Base-by-base conservation (phyloP, 2,888 invertebrate genomes). In the Campopleginae sp. region DNA sequence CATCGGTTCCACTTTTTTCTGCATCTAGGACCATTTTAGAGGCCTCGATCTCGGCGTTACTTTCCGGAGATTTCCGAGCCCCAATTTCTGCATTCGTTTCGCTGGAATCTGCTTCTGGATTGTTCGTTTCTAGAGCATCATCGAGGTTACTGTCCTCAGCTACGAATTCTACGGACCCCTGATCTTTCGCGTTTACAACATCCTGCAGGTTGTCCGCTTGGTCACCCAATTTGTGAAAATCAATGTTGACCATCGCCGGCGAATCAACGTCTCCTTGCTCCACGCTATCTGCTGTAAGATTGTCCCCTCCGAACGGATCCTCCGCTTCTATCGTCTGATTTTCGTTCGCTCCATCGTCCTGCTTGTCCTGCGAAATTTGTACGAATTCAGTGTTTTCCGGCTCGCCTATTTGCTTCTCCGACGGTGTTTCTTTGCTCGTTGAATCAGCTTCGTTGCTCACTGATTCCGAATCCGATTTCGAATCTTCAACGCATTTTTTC, bases 171-270 rank as follows among this genome's bases (percentile, higher is more conserved):
- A 61, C 33, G 0, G 80, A 72, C 42, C 71, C 48, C 42, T 23
- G 86, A 23, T 89, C 88, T 70, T 88, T 88, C 4, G 90, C 89
- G 76, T 89, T 91, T 17, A 92, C 89, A 7, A 90, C 88, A 79
- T 90, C 90, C 68, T 91, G 90, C 38, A 92, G 87, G 86, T 91
- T 91, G 78, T 90, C 91, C 89, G 94, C 94, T 94, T 95, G 94
- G 80, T 95, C 94, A 10, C 95, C 95, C 8, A 95, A 94, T 12
- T 95, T 95, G 85, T 95, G 94, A 93, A 95, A 95, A 88, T 94
- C 94, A 42, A 95, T 94, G 86, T 94, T 94, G 3, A 91, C 93
- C 44, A 94, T 93, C 19, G 84, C 80, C 4, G 89, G 86, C 12
- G 83, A 78, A 68, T 86, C 88, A n/a, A 92, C 91, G 2, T 90